phyloP scores from a whole-genome alignment of 2,797 vertebrate species.

The Parauchenoglanis ngamensis region DNA sequence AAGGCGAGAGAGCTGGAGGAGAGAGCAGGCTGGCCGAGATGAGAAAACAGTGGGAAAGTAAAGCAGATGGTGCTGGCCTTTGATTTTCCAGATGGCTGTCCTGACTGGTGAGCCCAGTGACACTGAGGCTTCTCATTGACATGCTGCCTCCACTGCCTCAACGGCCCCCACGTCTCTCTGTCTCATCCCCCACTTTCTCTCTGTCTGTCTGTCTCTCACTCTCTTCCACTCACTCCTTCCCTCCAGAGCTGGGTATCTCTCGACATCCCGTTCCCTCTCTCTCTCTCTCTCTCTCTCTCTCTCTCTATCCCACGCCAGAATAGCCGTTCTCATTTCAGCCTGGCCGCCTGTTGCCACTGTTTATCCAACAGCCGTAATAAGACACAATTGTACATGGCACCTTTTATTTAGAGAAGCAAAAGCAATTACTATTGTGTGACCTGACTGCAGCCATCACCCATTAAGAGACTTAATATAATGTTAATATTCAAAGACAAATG shows the following conservation, averaged over 20 bases:
- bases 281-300: slow-evolving; percentile 46
- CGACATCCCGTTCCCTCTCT: slow-evolving; percentile 52
- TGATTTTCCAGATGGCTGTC: slow-evolving; percentile 86
- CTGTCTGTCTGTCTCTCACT: slow-evolving; percentile 38
- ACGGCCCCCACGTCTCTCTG: slow-evolving; percentile 54
- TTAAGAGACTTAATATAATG: slow-evolving; percentile 59
- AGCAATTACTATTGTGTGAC: slow-evolving; percentile 58
- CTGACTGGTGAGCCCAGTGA: slow-evolving; percentile 78
- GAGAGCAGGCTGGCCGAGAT: slow-evolving; percentile 65
- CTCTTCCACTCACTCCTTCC: slow-evolving; percentile 46
- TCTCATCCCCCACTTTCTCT: slow-evolving; percentile 35
- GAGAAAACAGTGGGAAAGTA: slow-evolving; percentile 77
- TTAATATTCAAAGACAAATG: slow-evolving; percentile 57
- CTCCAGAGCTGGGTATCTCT: slow-evolving; percentile 15
- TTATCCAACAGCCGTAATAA: slow-evolving; percentile 56
- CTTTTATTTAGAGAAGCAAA: slow-evolving; percentile 62
- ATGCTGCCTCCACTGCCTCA: slow-evolving; percentile 77
- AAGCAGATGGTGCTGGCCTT: slow-evolving; percentile 83
- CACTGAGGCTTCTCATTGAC: slow-evolving; percentile 83
- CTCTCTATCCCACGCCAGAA: slow-evolving; percentile 36
- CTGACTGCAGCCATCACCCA: slow-evolving; percentile 56
- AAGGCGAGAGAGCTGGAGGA: slow-evolving; percentile 35
- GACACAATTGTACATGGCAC: slow-evolving; percentile 60
- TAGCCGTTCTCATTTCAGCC: slow-evolving; percentile 44
- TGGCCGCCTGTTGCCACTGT: slow-evolving; percentile 45